Conservation (phyloP, 2,888 invertebrate genomes). For the Lasioglossum pauxillum region DNA sequence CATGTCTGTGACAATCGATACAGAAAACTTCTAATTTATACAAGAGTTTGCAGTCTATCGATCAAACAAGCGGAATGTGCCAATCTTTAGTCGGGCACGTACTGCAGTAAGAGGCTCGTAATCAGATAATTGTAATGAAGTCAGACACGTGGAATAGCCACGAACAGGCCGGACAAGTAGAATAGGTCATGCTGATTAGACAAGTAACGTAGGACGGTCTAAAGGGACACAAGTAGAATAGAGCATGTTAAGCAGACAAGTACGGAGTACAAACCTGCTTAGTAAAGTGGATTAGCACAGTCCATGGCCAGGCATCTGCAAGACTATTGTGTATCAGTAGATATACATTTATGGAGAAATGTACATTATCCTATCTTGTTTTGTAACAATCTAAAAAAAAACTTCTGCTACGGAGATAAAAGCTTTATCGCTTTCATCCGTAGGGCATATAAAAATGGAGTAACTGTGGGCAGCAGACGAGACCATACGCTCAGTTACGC, state of each 20-base stretch:
- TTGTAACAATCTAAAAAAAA: not conserved
- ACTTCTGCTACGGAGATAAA: not conserved
- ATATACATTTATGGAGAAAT: not conserved
- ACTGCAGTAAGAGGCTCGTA: not conserved
- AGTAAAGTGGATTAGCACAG: not conserved
- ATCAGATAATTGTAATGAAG: not conserved
- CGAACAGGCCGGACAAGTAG: not conserved
- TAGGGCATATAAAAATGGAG: not conserved
- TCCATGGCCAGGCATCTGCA: not conserved
- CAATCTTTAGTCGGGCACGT: not conserved
- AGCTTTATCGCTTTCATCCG: not conserved
- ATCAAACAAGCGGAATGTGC: not conserved
- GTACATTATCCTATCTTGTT: not conserved
- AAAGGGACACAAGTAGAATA: not conserved
- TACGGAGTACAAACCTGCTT: not conserved
- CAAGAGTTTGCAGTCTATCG: not conserved
- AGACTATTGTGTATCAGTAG: not conserved
- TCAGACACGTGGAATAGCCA: not conserved
- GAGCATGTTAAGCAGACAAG: not conserved
- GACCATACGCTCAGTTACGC: not conserved
- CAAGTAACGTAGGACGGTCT: not conserved
- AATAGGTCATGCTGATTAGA: not conserved
- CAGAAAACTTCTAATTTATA: not conserved
- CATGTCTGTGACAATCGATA: not conserved
- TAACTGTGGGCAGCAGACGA: not conserved